A percentile compares a stretch with the other conserved stretches of the same genome.
These are phyloP conservation scores for Eurystomus gularis DNA, from an alignment of 2,113 vertebrate species.

Conservation along the genomic window DNA sequence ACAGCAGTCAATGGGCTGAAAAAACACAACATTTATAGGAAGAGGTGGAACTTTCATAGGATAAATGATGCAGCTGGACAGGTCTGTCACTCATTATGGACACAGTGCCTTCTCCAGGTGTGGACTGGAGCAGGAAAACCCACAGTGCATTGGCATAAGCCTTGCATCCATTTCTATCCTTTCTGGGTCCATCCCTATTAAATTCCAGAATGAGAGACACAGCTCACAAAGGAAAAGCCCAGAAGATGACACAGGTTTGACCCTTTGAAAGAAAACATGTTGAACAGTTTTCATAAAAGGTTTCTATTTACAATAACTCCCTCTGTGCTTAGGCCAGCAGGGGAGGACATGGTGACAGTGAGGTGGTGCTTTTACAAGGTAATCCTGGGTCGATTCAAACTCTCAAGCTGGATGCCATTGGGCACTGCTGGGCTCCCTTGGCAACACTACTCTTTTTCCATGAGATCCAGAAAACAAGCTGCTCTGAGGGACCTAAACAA, in stretches of 20 bases:
- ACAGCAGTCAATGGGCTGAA: background rate
- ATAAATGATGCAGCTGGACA: background rate
- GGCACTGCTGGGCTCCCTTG: background rate
- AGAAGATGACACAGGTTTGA: background rate
- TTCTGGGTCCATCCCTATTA: background rate
- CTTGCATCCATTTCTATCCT: background rate
- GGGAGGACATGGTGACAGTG: background rate
- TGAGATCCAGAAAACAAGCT: background rate
- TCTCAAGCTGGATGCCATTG: background rate
- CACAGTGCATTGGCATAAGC: background rate
- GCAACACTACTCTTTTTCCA: background rate
- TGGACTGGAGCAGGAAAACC: background rate
- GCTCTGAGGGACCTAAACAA: background rate
- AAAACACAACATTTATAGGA: accelerated
- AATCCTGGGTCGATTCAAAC: background rate
- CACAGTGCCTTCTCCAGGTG: background rate
- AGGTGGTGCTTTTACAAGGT: background rate
- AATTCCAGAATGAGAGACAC: background rate
- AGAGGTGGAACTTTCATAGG: background rate
- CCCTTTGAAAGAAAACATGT: background rate
- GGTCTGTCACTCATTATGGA: background rate
- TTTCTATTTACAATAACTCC: background rate
- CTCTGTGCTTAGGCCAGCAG: background rate
- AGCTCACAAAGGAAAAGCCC: background rate
- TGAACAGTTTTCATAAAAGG: background rate